Evolutionary conservation across 1,140 invertebrate species (phyloP).

Genomic region (Microplitis demolitor): DNA sequence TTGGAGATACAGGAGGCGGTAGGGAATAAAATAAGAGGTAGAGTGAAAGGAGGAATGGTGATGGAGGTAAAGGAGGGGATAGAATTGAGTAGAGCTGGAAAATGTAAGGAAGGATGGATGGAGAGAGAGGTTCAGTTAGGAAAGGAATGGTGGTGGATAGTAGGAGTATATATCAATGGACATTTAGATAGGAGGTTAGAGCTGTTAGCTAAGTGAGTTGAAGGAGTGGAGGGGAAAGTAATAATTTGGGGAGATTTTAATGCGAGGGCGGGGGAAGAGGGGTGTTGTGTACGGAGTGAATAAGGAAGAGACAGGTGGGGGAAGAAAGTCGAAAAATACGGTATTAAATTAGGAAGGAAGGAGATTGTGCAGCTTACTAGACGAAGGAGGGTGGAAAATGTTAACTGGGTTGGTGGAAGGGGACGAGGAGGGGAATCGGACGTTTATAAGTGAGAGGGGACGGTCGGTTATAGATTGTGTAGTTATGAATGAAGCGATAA

Average conservation of each 20-base stretch:
- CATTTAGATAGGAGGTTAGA: background rate
- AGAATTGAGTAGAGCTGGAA: too few relatives aligned
- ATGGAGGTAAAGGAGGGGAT: too few relatives aligned
- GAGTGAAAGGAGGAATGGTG: too few relatives aligned
- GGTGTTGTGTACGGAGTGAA: background rate
- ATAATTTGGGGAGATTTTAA: background rate
- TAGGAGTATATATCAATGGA: background rate
- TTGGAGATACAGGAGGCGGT: background rate
- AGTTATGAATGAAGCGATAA: background rate
- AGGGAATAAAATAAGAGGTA: too few relatives aligned
- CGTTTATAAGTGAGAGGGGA: background rate
- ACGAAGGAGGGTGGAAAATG: too few relatives aligned
- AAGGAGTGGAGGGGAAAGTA: background rate
- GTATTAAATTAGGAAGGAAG: background rate
- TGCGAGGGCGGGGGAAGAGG: background rate
- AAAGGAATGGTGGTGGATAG: conserved; percentile 3
- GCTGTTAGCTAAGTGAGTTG: background rate
- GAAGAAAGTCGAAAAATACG: background rate
- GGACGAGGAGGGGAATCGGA: background rate
- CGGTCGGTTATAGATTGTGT: background rate
- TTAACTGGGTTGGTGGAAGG: too few relatives aligned
- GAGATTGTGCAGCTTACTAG: too few relatives aligned
- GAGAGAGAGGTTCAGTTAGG: background rate
- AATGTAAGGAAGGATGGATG: too few relatives aligned
- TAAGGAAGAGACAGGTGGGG: background rate